Percentiles rank a stretch among this genome's conserved stretches.
Conservation (phyloP, 2,113 vertebrate species). For the Atrichornis clamosus region DNA sequence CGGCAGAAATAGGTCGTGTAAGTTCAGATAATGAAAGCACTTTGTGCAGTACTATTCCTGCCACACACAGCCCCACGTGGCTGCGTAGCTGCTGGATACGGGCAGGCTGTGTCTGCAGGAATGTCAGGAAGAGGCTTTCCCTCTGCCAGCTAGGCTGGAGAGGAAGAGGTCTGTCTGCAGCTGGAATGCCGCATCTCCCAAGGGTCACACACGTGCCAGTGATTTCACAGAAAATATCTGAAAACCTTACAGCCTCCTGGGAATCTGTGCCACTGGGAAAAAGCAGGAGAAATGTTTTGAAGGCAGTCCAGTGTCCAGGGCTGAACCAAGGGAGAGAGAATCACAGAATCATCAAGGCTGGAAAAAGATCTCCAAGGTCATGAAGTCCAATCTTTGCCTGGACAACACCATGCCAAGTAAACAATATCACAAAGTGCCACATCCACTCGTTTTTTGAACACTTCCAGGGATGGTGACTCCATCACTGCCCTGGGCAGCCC, state of each 20-base stretch:
- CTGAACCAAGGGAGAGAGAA: not conserved
- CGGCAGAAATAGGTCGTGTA: not conserved
- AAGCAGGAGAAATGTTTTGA: not conserved
- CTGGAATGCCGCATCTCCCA: accelerated
- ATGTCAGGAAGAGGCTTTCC: not conserved
- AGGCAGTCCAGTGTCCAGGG: not conserved
- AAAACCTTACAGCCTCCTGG: not conserved
- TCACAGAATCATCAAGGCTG: not conserved
- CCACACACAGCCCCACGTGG: not conserved
- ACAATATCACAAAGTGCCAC: not conserved
- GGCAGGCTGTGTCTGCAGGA: not conserved
- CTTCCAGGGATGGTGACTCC: not conserved
- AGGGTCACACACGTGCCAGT: accelerated
- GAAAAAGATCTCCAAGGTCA: not conserved
- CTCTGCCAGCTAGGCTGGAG: not conserved
- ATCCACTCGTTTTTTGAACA: accelerated
- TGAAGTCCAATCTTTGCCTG: not conserved
- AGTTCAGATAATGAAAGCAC: not conserved
- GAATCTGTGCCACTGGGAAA: not conserved
- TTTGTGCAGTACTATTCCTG: accelerated
- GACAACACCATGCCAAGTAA: not conserved
- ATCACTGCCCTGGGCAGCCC: not conserved
- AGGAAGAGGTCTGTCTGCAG: not conserved
- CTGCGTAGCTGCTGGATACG: accelerated
- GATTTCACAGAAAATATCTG: accelerated